phyloP scores from a whole-genome alignment of 2,113 vertebrate genomes.

The Hystrix brachyura region DNA sequence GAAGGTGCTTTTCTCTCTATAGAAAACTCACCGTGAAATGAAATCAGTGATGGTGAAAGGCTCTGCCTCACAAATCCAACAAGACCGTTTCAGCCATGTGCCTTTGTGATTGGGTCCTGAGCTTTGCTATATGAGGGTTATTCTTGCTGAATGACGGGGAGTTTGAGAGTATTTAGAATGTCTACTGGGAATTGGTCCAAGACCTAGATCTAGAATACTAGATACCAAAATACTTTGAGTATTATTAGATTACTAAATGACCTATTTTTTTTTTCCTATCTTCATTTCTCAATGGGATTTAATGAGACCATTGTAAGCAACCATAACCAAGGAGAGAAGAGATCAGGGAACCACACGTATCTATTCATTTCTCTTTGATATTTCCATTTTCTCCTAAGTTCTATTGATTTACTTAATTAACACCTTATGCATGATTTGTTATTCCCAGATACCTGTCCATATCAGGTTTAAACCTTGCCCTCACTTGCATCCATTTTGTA shows the following conservation, averaged over 20 bases:
- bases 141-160: constrained; percentile 19
- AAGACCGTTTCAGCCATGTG: neutral
- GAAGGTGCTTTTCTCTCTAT: neutral
- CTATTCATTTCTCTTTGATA: neutral
- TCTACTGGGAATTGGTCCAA: constrained; percentile 50
- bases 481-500: neutral
- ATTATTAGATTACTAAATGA: constrained; percentile 73
- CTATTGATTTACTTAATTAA: neutral
- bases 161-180: constrained; percentile 15
- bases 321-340: constrained; percentile 35
- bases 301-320: constrained; percentile 58
- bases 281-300: constrained; percentile 67
- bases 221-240: constrained; percentile 68
- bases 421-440: neutral
- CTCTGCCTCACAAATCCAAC: neutral
- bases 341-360: neutral
- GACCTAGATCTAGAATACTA: constrained; percentile 68
- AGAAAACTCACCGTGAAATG: neutral
- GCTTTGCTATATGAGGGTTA: neutral
- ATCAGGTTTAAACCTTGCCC: constrained; percentile 20
- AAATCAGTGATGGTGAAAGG: neutral
- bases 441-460: constrained; percentile 1
- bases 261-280: constrained; percentile 62
- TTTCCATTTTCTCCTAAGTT: neutral
- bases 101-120: neutral